Evolutionary conservation across 2,888 invertebrate species (phyloP).

Genomic region (Acleris holmiana): DNA sequence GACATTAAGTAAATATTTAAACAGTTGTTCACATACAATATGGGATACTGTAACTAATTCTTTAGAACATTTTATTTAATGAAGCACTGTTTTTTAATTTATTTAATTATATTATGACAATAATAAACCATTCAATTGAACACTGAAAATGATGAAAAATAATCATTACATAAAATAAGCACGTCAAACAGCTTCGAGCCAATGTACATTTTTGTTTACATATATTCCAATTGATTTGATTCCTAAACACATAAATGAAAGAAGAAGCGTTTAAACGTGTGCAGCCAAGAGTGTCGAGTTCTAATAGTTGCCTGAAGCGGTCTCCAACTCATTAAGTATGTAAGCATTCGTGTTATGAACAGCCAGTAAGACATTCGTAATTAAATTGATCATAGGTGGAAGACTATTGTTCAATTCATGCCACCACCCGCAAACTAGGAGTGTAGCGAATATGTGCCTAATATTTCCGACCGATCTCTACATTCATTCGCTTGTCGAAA

Average conservation of each 20-base stretch:
- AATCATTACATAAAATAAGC: conserved; percentile 81
- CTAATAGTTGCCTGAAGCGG: conserved; percentile 81
- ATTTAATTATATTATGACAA: conserved; percentile 50
- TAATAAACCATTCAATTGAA: conserved; percentile 78
- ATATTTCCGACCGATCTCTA: conserved; percentile 45
- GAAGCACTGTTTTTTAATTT: conserved; percentile 15
- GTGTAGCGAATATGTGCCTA: conserved; percentile 54
- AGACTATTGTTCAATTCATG: conserved; percentile 62
- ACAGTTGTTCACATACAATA: conserved; percentile 7
- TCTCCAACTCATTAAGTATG: conserved; percentile 70
- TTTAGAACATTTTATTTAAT: conserved; percentile 15
- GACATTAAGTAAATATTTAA: neutral
- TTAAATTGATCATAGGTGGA: conserved; percentile 58
- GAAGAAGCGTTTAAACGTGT: conserved; percentile 79
- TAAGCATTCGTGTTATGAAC: conserved; percentile 83
- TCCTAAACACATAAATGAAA: conserved; percentile 81
- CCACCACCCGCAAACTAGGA: conserved; percentile 52
- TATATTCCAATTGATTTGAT: conserved; percentile 67
- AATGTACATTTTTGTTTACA: conserved; percentile 76
- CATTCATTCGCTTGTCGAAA: conserved; percentile 58
- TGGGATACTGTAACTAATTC: conserved; percentile 10
- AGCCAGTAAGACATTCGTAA: conserved; percentile 70
- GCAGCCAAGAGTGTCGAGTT: conserved; percentile 83
- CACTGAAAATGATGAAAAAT: conserved; percentile 72
- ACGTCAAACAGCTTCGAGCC: conserved; percentile 83